Evolutionary conservation across 2,113 vertebrate species (phyloP).

Genomic region (Delphinapterus leucas): DNA sequence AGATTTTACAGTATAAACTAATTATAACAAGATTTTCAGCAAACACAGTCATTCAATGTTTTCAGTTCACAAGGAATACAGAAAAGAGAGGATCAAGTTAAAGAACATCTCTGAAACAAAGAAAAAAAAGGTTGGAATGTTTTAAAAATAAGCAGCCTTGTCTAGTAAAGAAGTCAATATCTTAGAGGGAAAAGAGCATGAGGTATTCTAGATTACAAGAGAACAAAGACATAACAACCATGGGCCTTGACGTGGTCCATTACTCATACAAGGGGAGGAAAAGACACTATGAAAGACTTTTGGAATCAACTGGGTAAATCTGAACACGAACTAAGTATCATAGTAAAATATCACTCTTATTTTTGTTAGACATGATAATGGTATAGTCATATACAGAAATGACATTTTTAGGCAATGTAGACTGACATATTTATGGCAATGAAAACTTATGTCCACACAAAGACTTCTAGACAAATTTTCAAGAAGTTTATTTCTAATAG

Average conservation of each 20-base stretch:
- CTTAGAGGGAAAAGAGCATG: not conserved
- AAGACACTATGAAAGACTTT: not conserved
- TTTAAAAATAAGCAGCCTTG: not conserved
- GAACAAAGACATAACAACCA: not conserved
- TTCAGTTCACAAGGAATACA: not conserved
- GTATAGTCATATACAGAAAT: not conserved
- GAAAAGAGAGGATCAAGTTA: not conserved
- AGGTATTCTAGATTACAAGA: not conserved
- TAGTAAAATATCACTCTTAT: not conserved
- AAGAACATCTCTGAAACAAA: not conserved
- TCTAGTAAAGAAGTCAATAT: not conserved
- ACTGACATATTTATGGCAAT: not conserved
- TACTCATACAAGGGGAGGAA: not conserved
- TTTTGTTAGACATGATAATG: not conserved
- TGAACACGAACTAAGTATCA: not conserved
- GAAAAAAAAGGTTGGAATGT: not conserved
- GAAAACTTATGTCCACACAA: not conserved
- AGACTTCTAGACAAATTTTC: not conserved
- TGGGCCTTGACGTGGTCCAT: not conserved
- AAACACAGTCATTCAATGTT: not conserved
- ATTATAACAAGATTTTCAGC: not conserved
- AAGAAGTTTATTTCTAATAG: not conserved
- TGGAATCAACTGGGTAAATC: not conserved
- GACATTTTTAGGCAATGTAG: not conserved
- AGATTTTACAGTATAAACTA: not conserved